A percentile compares a stretch with the other conserved stretches of the same genome.
phyloP scores from a whole-genome alignment of 64 coral and sea anemone genomes.

The Stichodactyla mertensii region DNA sequence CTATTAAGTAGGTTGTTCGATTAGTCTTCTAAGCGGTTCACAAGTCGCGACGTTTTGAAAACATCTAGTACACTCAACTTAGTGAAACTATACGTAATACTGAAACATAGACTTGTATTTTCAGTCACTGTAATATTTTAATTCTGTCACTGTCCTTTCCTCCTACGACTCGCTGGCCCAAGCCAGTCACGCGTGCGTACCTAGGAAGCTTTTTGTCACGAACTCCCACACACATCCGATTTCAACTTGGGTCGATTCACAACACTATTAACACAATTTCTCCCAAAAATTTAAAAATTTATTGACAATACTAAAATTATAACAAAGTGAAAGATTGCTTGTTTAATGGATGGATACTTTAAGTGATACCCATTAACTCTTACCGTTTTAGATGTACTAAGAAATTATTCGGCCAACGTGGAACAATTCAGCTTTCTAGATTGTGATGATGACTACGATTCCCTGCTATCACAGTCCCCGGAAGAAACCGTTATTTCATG shows the following conservation, averaged over 20 bases:
- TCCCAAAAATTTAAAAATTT: no score
- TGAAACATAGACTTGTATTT: background rate
- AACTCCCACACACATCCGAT: constrained; percentile 1
- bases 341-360: no score
- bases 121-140: background rate
- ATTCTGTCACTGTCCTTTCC: background rate
- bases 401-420: no score
- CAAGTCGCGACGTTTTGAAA: background rate
- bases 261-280: background rate
- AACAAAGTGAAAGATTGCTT: no score
- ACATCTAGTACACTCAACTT: background rate
- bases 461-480: no score
- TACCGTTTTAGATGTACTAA: no score
- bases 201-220: background rate
- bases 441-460: no score
- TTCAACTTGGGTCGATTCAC: background rate
- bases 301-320: no score
- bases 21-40: background rate
- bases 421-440: no score
- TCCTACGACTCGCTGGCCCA: background rate
- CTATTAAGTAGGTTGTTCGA: background rate
- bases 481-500: no score
- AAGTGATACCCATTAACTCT: no score
- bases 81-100: background rate
- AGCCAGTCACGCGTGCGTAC: background rate